Base-by-base conservation (phyloP, 2,888 invertebrate species). In the Artemia sinica region DNA sequence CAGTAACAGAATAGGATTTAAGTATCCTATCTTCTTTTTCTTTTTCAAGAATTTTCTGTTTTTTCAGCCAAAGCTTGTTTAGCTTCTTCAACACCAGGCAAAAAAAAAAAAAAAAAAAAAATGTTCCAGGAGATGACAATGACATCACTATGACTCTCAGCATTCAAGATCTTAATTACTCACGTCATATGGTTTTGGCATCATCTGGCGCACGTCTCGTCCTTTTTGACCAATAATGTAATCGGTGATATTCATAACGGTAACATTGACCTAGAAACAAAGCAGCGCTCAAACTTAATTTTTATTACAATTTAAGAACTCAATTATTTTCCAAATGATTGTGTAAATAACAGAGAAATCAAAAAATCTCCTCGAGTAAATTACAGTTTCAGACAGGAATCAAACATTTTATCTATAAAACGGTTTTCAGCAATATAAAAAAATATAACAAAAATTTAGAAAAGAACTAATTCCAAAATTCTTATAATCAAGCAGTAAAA, bases 191-290 rank as follows among this genome's bases (percentile, higher is more conserved):
- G 84, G n/a, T n/a, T n/a, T 85, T 73, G 89, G 88, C 91, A 94
- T 94, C 75, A 91, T 81, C 74, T 85, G 85, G 65, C 89, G 84
- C 8, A 96, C 88, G 76, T 91, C 91, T 73, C 86, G 84, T 69
- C 93, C 92, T 76, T 89, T 91, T 75, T 89, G 88, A 0, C 97
- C 97, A 76, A 96, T 95, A 73, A 97, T 89, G 70, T 88, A n/a
- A 86, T 72, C 94, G 85, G 79, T 97, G 97, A 76, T 92, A 84
- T 76, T 95, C 93, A 78, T 87, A 89, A 48, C 95, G 91, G 71
- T n/a, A n/a, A 97, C 91, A 73, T 84, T 84, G 69, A 96, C 81
- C 73, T 81, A 69, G 66, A 50, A 58, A 58, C 8, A 13, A 8
- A 58, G 14, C 13, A n/a, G 13, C 11, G 11, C n/a, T 11, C 13